These are phyloP conservation scores for Eptatretus atami DNA, from an alignment of 2,797 vertebrate genomes.

Conservation along the genomic window DNA sequence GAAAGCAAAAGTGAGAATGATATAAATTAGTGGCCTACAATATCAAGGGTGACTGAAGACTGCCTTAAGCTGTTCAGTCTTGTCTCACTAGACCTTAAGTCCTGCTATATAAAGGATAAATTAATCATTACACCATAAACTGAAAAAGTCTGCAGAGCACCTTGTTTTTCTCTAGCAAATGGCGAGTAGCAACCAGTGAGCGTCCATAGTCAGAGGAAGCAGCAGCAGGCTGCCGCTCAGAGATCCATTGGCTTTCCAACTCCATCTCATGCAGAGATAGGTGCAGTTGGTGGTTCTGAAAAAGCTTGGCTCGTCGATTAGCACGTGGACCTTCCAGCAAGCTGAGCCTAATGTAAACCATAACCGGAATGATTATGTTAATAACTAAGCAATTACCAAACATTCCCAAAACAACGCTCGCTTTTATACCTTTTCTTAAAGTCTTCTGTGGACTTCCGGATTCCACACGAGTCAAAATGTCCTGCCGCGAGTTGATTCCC, in stretches of 20 bases:
- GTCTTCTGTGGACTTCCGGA: constrained; percentile 31
- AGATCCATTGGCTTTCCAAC: constrained; percentile 37
- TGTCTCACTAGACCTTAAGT: background rate
- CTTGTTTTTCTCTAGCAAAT: constrained; percentile 34
- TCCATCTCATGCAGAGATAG: constrained; percentile 32
- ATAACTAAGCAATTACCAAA: too few relatives aligned
- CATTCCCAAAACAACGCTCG: background rate
- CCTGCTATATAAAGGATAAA: background rate
- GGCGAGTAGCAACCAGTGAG: constrained; percentile 22
- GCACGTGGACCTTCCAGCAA: constrained; percentile 33
- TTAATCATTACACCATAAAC: too few relatives aligned
- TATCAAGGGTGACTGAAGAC: background rate
- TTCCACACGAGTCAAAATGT: constrained; percentile 33
- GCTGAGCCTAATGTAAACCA: constrained; percentile 23
- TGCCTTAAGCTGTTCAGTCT: background rate
- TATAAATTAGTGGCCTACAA: background rate
- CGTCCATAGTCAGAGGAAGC: constrained; percentile 17
- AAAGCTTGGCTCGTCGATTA: constrained; percentile 18
- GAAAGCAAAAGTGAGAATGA: background rate
- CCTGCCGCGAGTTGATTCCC: constrained; percentile 25
- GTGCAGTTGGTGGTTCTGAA: constrained; percentile 26
- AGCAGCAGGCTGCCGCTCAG: constrained; percentile 22
- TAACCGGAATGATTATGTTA: too few relatives aligned
- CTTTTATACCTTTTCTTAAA: constrained; percentile 25
- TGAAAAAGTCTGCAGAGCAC: constrained; percentile 12